These are phyloP conservation scores for Cancer borealis DNA, from an alignment of 2,888 invertebrate genomes.

Conservation along the genomic window DNA sequence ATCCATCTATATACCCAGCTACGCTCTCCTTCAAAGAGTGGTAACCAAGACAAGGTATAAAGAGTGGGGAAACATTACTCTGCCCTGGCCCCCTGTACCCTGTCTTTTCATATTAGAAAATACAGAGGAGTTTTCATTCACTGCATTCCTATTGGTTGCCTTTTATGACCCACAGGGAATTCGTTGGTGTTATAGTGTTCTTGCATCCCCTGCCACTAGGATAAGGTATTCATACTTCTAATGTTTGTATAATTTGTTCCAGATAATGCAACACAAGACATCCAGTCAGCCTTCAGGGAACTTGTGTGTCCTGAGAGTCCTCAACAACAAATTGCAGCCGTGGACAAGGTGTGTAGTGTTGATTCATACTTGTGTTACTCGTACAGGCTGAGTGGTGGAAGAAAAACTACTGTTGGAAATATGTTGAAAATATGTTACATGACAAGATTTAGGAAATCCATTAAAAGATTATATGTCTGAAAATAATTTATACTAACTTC, in stretches of 20 bases:
- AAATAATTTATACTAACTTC: neutral
- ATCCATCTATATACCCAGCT: no score
- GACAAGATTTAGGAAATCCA: neutral
- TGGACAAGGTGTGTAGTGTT: conserved; percentile 53
- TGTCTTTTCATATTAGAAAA: no score
- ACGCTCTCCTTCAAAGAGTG: no score
- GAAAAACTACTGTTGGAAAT: neutral
- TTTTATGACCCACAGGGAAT: neutral
- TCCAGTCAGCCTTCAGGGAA: conserved; percentile 54
- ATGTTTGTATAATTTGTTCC: conserved; percentile 16
- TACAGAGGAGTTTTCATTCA: no score
- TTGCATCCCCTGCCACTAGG: no score
- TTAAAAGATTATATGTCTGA: neutral
- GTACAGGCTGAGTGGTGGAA: neutral
- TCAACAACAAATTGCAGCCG: conserved; percentile 51
- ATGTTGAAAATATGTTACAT: neutral
- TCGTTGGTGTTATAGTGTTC: no score
- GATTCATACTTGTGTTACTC: neutral
- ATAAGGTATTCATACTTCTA: neutral
- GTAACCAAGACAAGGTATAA: no score
- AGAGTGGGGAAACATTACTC: no score
- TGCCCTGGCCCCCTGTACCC: no score
- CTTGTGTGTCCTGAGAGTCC: conserved; percentile 50
- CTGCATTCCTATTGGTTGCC: no score
- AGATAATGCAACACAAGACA: conserved; percentile 43